Evolutionary conservation across 92 coral and sea anemone genomes (phyloP), one percentile per base, ranked within the genome.

Genomic region (Parazoanthus swiftii): DNA sequence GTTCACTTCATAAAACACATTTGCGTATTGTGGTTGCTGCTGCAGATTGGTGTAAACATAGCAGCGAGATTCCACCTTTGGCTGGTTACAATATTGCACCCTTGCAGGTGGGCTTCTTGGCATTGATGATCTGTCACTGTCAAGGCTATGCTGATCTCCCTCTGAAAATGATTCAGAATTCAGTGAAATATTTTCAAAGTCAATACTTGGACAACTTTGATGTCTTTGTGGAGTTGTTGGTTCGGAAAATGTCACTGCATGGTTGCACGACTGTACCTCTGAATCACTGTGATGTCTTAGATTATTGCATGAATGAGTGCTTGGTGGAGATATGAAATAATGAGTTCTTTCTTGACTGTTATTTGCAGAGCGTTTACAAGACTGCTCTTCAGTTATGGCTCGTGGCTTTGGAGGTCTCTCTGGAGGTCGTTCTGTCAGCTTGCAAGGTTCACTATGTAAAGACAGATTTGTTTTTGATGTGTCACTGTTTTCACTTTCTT

Each of bases 11-110:
- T 46, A 29, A 42, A 84, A 70, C 39, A 84, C 87, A 71, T 84
- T 83, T 15, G 43, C 77, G 33, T 84, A 84, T 26, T 72, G 87
- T 26, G 39, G 59, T 74, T 84, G 66, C 79, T 84, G 66, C 79
- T 84, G 65, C 4, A 84, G 79, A 48, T 84, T 84, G 71, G 87
- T 84, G 63, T 84, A 84, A 46, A 84, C 87, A 84, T 84, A 84
- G 77, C 87, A 84, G 4, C 87, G 87, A 44, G 87, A 84, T 16
- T 71, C 44, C 18, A 84, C 87, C 25, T 16, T 84, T 84, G 87
- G 36, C 66, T 72, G 80, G 46, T 76, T 39, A n/a, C 43, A 42
- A 76, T 8, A 76, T 20, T 54, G 59, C 20, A n/a, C 5, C 16
- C 56, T 46, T 15, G 79, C 58, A 70, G 7, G 21, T 44, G 79